phyloP scores from a whole-genome alignment of 2,113 vertebrate genomes.

The Malaclemys terrapin region DNA sequence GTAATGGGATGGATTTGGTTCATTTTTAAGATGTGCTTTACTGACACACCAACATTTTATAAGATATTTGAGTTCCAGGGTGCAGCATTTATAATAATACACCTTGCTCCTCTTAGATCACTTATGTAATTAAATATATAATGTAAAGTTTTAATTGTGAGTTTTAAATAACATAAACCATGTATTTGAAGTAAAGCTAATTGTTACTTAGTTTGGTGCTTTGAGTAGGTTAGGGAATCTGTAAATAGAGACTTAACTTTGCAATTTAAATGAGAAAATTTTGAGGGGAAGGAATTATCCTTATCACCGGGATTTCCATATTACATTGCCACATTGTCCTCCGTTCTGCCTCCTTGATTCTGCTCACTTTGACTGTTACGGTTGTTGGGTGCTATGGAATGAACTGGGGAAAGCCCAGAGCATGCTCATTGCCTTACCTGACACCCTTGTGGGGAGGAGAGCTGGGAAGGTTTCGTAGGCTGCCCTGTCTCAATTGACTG shows the following conservation, averaged over 20 bases:
- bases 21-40: not conserved
- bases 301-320: not conserved
- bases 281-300: not conserved
- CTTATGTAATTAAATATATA: not conserved
- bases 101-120: not conserved
- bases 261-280: not conserved
- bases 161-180: not conserved
- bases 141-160: not conserved
- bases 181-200: not conserved
- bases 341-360: not conserved
- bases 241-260: not conserved
- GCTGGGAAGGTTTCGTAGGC: accelerated
- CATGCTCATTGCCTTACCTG: not conserved
- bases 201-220: not conserved
- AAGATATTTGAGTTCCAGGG: not conserved
- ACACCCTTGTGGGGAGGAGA: not conserved
- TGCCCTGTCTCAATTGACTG: not conserved
- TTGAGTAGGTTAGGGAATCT: not conserved
- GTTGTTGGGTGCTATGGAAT: not conserved
- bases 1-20: not conserved
- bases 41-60: not conserved
- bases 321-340: not conserved
- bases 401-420: not conserved
- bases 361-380: not conserved
- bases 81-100: not conserved